phyloP scores from a whole-genome alignment of 2,113 vertebrate species.

The Callospermophilus lateralis region DNA sequence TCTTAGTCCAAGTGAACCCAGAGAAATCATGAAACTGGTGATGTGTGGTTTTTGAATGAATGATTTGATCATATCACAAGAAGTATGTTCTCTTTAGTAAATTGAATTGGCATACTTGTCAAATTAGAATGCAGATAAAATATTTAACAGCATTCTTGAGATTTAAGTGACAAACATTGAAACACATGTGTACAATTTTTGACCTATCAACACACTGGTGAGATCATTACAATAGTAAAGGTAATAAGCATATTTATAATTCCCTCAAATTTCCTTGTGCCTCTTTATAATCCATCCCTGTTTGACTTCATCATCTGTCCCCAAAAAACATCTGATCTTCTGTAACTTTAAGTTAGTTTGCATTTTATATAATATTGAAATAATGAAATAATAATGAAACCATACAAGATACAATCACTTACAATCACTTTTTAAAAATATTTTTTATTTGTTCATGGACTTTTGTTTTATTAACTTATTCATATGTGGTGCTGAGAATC shows the following conservation, averaged over 20 bases:
- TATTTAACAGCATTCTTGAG: not conserved
- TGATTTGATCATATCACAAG: not conserved
- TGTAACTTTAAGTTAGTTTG: not conserved
- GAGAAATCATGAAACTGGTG: not conserved
- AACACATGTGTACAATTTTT: not conserved
- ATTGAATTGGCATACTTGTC: not conserved
- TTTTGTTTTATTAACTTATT: too few species aligned
- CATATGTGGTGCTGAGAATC: too few species aligned
- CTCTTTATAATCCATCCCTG: not conserved
- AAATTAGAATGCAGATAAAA: not conserved
- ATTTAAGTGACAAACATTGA: not conserved
- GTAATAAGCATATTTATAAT: not conserved
- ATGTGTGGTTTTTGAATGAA: not conserved
- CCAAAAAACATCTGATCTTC: not conserved
- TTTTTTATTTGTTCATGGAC: too few species aligned
- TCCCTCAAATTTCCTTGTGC: not conserved
- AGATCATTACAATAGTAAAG: not conserved
- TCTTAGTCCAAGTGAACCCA: not conserved
- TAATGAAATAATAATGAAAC: too few species aligned
- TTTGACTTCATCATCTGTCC: not conserved
- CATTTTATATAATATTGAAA: not conserved
- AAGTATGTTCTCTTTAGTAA: not conserved
- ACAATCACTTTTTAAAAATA: not conserved
- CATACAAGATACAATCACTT: not conserved
- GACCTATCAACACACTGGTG: not conserved